Percentiles rank a stretch among this genome's conserved stretches.
These are phyloP conservation scores for Clinocottus analis DNA, from an alignment of 2,113 vertebrate species.

Conservation along the genomic window DNA sequence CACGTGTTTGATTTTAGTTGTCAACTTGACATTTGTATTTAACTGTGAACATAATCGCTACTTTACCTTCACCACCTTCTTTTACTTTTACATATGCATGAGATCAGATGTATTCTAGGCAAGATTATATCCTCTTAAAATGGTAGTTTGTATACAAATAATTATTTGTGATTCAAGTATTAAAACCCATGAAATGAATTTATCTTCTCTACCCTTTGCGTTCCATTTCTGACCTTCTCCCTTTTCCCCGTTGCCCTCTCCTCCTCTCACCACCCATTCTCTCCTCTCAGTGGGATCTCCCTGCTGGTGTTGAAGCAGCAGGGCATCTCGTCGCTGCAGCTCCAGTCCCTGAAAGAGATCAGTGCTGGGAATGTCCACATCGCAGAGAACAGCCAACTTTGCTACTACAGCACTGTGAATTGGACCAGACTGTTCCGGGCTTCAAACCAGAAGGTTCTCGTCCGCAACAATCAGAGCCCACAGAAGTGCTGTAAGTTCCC, in stretches of 20 bases:
- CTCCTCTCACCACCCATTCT: conserved; percentile 25
- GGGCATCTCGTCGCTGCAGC: conserved; percentile 92
- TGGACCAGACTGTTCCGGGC: conserved; percentile 94
- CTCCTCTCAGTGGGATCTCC: conserved; percentile 90
- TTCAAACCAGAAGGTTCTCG: conserved; percentile 89
- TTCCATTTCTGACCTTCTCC: background rate
- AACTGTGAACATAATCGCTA: background rate
- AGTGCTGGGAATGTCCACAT: conserved; percentile 98
- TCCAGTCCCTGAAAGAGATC: conserved; percentile 95
- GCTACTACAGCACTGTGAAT: conserved; percentile 97
- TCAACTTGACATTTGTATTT: too few relatives aligned
- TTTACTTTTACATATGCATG: background rate
- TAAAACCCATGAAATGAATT: conserved; percentile 1
- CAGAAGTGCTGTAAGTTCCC: conserved; percentile 93
- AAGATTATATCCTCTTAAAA: background rate
- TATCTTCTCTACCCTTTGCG: background rate
- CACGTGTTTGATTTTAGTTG: too few relatives aligned
- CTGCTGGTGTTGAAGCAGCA: conserved; percentile 97
- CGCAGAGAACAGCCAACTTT: conserved; percentile 94
- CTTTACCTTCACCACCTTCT: background rate
- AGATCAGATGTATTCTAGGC: background rate
- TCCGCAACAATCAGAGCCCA: conserved; percentile 91
- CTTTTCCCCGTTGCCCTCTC: conserved; percentile 19
- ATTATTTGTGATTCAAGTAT: background rate
- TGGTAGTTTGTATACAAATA: background rate